Evolutionary conservation across 2,797 vertebrate species (phyloP).

Genomic region (Todus mexicanus): DNA sequence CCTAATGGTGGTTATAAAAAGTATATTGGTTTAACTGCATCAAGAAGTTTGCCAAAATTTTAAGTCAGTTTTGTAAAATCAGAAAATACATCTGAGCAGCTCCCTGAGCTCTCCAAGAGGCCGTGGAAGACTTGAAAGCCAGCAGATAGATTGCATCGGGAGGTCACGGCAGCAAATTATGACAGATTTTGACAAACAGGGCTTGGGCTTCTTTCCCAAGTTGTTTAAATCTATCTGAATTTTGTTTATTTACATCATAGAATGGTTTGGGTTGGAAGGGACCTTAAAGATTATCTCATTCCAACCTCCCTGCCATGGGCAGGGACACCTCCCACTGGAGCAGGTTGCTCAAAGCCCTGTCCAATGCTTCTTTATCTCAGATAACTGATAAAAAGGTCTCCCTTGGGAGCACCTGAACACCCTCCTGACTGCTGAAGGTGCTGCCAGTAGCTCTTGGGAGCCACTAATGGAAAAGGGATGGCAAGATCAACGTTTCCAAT

Average conservation of each 20-base stretch:
- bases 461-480: background rate
- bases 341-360: background rate
- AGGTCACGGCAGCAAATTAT: background rate
- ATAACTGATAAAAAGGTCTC: background rate
- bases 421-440: background rate
- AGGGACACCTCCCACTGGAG: background rate
- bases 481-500: background rate
- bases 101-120: background rate
- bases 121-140: background rate
- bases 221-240: background rate
- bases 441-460: background rate
- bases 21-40: background rate
- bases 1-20: background rate
- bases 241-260: background rate
- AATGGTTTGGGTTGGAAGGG: background rate
- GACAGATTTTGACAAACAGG: background rate
- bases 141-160: background rate
- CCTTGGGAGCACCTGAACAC: background rate
- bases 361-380: background rate
- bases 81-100: rapidly evolving
- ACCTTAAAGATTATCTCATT: background rate
- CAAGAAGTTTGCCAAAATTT: background rate
- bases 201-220: background rate
- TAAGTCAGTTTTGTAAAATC: background rate
- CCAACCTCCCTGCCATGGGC: background rate